phyloP scores from a whole-genome alignment of 1,140 invertebrate genomes.

The Drosophila arawakana region DNA sequence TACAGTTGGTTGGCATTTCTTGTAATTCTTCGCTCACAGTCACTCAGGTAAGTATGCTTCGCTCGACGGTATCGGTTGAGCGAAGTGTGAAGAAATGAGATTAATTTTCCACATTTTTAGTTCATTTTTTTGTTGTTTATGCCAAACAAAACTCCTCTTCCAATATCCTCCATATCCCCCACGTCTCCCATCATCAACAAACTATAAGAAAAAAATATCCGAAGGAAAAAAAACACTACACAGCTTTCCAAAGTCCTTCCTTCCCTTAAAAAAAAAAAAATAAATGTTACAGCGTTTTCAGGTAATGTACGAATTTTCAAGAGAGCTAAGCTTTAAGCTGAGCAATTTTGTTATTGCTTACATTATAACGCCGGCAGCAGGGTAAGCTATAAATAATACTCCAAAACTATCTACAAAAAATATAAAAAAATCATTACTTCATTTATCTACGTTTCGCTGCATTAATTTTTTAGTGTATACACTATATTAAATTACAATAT shows the following conservation, averaged over 20 bases:
- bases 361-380: constrained; percentile 30
- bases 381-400: constrained; percentile 51
- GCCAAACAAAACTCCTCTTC: constrained; percentile 16
- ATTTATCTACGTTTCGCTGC: constrained; percentile 47
- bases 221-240: background rate
- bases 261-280: constrained; percentile 9
- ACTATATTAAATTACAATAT: constrained; percentile 37
- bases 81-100: constrained; percentile 72
- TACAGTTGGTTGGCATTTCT: constrained; percentile 12
- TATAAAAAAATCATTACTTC: constrained; percentile 26
- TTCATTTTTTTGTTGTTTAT: constrained; percentile 61
- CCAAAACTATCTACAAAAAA: constrained; percentile 21
- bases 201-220: constrained; percentile 4
- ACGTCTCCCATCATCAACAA: constrained; percentile 28
- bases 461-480: constrained; percentile 47
- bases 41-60: constrained; percentile 81
- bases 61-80: constrained; percentile 82
- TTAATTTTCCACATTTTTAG: constrained; percentile 74
- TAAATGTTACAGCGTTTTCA: constrained; percentile 49
- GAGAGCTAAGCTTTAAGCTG: constrained; percentile 24
- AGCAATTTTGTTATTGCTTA: constrained; percentile 37
- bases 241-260: constrained; percentile 3
- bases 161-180: constrained; percentile 1
- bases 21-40: background rate
- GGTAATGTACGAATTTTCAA: constrained; percentile 58